These are phyloP conservation scores for Nowickia ferox DNA, from an alignment of 2,888 invertebrate genomes.

Conservation along the genomic window DNA sequence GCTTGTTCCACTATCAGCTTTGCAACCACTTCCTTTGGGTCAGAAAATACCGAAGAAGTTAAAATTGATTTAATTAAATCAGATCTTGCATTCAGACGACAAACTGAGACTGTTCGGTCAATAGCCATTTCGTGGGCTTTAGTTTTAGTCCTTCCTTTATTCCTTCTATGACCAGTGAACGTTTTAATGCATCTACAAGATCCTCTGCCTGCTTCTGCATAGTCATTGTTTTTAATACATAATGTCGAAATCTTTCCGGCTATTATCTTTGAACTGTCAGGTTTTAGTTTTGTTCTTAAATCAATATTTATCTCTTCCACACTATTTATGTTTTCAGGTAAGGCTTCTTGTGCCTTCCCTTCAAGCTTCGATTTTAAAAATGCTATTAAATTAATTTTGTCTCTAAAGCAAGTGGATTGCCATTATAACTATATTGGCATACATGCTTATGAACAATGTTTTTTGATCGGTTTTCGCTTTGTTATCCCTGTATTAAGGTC, in stretches of 20 bases:
- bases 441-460: not conserved
- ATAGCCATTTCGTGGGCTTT: too few relatives aligned
- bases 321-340: not conserved
- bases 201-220: not conserved
- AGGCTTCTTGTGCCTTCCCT: not conserved
- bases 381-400: not conserved
- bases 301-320: not conserved
- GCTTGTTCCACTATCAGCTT: conserved; percentile 12
- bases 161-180: not conserved
- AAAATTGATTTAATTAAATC: too few relatives aligned
- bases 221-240: not conserved
- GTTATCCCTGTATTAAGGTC: not conserved
- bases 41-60: too few relatives aligned
- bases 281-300: too few relatives aligned
- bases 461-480: not conserved
- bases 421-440: not conserved
- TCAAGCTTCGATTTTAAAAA: not conserved
- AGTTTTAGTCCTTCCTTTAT: too few relatives aligned
- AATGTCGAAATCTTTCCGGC: not conserved
- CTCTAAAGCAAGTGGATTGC: not conserved
- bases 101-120: too few relatives aligned
- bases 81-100: too few relatives aligned
- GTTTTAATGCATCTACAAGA: not conserved
- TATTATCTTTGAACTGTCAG: not conserved
- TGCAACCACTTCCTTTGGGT: not conserved